Evolutionary conservation across 2,797 vertebrate genomes (phyloP).

Genomic region (Bradypus variegatus): DNA sequence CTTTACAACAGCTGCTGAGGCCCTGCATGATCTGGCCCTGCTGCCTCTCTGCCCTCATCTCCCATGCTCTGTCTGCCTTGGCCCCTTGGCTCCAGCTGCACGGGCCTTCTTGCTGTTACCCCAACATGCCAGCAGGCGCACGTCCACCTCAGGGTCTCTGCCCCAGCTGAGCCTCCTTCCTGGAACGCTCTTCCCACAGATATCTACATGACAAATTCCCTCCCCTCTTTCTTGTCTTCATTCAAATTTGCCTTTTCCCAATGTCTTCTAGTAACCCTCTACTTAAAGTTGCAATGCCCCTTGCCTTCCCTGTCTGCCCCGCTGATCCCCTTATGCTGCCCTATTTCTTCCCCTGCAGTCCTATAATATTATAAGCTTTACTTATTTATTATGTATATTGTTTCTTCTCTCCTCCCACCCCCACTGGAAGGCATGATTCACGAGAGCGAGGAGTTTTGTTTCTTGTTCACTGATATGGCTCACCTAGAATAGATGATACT

Average conservation of each 20-base stretch:
- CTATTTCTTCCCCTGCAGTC: not conserved
- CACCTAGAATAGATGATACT: not conserved
- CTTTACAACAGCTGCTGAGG: not conserved
- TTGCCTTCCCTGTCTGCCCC: not conserved
- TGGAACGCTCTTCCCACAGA: not conserved
- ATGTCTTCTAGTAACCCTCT: not conserved
- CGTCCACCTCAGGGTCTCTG: not conserved
- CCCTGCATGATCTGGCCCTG: not conserved
- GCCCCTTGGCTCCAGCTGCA: not conserved
- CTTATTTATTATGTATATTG: not conserved
- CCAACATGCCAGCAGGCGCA: no score
- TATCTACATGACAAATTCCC: not conserved
- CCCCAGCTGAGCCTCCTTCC: not conserved
- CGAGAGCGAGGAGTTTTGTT: not conserved
- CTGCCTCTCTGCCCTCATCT: not conserved
- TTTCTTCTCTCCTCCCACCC: not conserved
- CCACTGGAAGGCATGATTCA: not conserved
- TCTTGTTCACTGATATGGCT: not conserved
- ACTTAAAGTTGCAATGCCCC: not conserved
- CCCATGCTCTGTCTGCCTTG: not conserved
- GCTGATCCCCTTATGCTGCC: not conserved
- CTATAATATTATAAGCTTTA: not conserved
- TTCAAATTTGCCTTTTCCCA: not conserved
- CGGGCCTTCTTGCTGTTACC: not conserved
- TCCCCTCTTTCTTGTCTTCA: not conserved